A percentile compares a stretch with the other conserved stretches of the same genome.
Conservation (phyloP, 2,888 invertebrate species). For the Nymphalis urticae region DNA sequence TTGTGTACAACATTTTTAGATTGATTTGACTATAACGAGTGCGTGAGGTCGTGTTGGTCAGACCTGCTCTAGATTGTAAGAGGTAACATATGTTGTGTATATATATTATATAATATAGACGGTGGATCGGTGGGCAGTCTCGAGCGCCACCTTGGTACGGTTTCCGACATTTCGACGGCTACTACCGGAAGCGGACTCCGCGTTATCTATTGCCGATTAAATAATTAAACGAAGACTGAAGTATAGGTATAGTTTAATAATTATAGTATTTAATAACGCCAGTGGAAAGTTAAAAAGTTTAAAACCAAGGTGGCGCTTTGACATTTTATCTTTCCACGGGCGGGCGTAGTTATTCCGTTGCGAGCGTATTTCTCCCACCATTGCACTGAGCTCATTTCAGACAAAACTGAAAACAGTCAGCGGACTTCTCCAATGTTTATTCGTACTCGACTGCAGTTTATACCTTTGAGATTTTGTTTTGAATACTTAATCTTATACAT, state of each 20-base stretch:
- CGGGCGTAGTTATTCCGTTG: slow-evolving; percentile 26
- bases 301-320: slow-evolving; percentile 36
- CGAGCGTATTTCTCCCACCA: slow-evolving; percentile 25
- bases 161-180: slow-evolving; percentile 41
- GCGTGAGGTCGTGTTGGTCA: slow-evolving; percentile 10
- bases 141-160: slow-evolving; percentile 30
- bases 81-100: slow-evolving; percentile 30
- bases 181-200: slow-evolving; percentile 37
- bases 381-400: slow-evolving; percentile 18
- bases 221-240: slow-evolving; percentile 80
- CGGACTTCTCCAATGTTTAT: neutral
- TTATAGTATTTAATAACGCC: slow-evolving; percentile 69
- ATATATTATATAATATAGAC: slow-evolving; percentile 21
- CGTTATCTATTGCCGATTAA: slow-evolving; percentile 67
- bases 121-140: slow-evolving; percentile 34
- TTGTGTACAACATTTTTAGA: slow-evolving; percentile 1
- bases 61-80: slow-evolving; percentile 12
- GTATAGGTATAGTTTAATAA: slow-evolving; percentile 78
- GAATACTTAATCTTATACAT: neutral
- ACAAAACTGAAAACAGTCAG: neutral
- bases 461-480: neutral
- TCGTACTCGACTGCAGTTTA: slow-evolving; percentile 16
- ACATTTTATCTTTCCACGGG: slow-evolving; percentile 34
- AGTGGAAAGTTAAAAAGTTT: slow-evolving; percentile 45
- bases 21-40: slow-evolving; percentile 2